phyloP scores from a whole-genome alignment of 2,888 invertebrate genomes.

The Sabatieria punctata region DNA sequence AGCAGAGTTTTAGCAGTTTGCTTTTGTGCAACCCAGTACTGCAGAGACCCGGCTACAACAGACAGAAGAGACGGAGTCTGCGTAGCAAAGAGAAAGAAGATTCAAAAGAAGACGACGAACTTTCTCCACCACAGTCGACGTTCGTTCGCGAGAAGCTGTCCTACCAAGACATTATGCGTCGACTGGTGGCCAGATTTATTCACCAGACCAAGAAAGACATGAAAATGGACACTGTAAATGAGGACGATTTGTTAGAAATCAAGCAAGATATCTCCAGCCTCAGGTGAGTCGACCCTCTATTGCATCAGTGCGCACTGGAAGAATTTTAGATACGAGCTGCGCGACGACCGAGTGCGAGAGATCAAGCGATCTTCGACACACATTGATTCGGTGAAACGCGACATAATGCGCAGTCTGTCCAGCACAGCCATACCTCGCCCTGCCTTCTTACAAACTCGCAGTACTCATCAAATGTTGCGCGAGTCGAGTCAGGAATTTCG shows the following conservation, averaged over 20 bases:
- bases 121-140: no score
- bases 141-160: constrained; percentile 16
- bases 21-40: constrained; percentile 9
- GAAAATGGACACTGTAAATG: constrained; percentile 42
- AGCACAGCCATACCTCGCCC: constrained; percentile 2
- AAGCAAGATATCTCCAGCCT: constrained; percentile 43
- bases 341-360: constrained; percentile 40
- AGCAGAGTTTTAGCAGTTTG: background rate
- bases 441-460: no score
- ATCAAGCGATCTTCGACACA: constrained; percentile 36
- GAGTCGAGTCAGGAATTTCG: no score
- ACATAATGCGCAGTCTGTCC: constrained; percentile 35
- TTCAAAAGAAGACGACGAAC: background rate
- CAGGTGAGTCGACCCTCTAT: constrained; percentile 27
- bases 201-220: constrained; percentile 40
- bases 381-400: constrained; percentile 38
- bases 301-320: no score
- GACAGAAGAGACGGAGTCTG: constrained; percentile 15
- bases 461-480: no score
- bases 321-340: constrained; percentile 38
- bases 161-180: constrained; percentile 38
- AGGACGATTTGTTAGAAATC: constrained; percentile 42
- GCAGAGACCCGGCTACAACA: constrained; percentile 10
- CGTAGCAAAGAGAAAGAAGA: constrained; percentile 3
- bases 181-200: constrained; percentile 38